Percentiles rank a stretch among this genome's conserved stretches.
These are phyloP conservation scores for Parasteatoda lunata DNA, from an alignment of 2,888 invertebrate genomes.

Conservation along the genomic window DNA sequence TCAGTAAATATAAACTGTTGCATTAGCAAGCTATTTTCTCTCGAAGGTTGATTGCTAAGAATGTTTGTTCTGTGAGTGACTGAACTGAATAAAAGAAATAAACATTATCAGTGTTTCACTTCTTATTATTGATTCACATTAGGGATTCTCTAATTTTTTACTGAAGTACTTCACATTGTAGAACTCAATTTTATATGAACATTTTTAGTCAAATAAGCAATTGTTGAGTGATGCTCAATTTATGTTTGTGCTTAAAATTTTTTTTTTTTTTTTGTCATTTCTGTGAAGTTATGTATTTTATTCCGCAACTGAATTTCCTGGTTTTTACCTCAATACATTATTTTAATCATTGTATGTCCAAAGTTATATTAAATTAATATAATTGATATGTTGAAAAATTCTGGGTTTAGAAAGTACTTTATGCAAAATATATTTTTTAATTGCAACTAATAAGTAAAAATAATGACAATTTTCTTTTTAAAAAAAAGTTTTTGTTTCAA, in stretches of 20 bases:
- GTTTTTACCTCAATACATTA: too few relatives aligned
- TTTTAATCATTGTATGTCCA: too few relatives aligned
- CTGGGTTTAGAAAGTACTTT: too few relatives aligned
- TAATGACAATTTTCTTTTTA: too few relatives aligned
- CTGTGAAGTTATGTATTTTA: too few relatives aligned
- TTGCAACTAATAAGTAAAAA: too few relatives aligned
- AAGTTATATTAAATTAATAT: too few relatives aligned
- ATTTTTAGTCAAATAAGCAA: slow-evolving; percentile 2
- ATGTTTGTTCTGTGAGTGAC: not conserved
- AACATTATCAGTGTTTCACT: not conserved
- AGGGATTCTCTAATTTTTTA: not conserved
- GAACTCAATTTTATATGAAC: not conserved
- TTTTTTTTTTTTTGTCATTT: too few relatives aligned
- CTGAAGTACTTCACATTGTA: not conserved
- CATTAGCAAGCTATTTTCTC: not conserved
- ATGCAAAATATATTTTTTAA: too few relatives aligned
- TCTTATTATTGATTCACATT: not conserved
- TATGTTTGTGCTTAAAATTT: not conserved
- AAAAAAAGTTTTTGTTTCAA: too few relatives aligned
- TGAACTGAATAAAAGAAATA: not conserved
- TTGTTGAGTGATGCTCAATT: slow-evolving; percentile 5
- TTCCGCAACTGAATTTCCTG: too few relatives aligned
- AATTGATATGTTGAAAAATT: too few relatives aligned
- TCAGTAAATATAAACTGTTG: not conserved
- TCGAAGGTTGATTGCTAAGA: not conserved